Evolutionary conservation across 2,888 invertebrate species (phyloP).

Genomic region (Polietes domitor): DNA sequence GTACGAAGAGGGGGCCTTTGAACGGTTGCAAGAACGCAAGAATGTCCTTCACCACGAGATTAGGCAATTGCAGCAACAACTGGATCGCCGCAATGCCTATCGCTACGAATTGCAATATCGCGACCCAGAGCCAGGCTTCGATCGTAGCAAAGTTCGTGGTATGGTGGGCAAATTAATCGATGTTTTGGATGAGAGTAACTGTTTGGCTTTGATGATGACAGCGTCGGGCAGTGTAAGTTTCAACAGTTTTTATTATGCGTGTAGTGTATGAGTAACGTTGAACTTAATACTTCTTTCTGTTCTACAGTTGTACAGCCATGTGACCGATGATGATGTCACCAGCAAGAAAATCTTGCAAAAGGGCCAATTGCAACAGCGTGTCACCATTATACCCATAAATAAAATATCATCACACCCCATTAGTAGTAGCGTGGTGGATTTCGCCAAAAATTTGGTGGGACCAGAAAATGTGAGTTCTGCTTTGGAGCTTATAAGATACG

Average conservation of each 20-base stretch:
- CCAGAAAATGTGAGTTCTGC: constrained; percentile 91
- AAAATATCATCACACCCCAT: constrained; percentile 88
- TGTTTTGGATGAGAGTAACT: constrained; percentile 86
- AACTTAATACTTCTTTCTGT: neutral
- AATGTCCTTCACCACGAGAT: constrained; percentile 83
- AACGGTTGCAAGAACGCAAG: constrained; percentile 82
- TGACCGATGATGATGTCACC: constrained; percentile 92
- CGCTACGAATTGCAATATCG: constrained; percentile 85
- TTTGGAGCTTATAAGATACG: constrained; percentile 88
- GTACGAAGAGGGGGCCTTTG: constrained; percentile 85
- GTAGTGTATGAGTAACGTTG: constrained; percentile 44
- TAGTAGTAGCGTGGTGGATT: constrained; percentile 82
- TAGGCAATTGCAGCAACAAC: constrained; percentile 80
- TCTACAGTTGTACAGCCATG: constrained; percentile 91
- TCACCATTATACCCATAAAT: constrained; percentile 95
- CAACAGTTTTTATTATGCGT: too few relatives aligned
- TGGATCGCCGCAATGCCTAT: constrained; percentile 76
- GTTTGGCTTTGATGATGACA: constrained; percentile 91
- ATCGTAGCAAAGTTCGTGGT: constrained; percentile 86
- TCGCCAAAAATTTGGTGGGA: constrained; percentile 89
- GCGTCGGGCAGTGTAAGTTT: constrained; percentile 90
- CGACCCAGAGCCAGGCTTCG: constrained; percentile 89
- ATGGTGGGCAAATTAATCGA: constrained; percentile 90
- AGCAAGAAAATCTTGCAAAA: constrained; percentile 91
- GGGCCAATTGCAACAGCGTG: constrained; percentile 89